Percentiles rank a stretch among this genome's conserved stretches.
Conservation (phyloP, 2,113 vertebrate species). For the Tursiops truncatus region DNA sequence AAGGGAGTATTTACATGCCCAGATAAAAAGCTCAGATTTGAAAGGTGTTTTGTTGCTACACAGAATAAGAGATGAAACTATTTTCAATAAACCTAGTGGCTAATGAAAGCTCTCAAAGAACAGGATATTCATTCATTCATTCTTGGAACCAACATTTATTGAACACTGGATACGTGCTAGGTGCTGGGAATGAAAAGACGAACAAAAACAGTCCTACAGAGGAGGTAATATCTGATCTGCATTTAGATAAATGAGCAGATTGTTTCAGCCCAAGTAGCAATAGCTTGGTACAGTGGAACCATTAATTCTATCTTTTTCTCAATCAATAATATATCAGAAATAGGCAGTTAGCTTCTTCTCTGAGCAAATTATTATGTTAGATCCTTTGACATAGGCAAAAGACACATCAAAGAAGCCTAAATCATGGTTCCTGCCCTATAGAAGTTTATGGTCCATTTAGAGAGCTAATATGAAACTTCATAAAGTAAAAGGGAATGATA, state of each 20-base stretch:
- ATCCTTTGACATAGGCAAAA: neutral
- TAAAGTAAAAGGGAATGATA: neutral
- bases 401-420: neutral
- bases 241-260: neutral
- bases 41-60: conserved; percentile 40
- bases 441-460: neutral
- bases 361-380: neutral
- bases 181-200: neutral
- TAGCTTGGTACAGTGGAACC: neutral
- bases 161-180: neutral
- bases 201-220: neutral
- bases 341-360: neutral
- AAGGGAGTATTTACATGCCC: conserved; percentile 60
- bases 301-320: neutral
- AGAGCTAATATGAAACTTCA: neutral
- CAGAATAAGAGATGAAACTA: conserved; percentile 22
- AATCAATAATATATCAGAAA: neutral
- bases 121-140: neutral
- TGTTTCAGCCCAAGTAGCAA: neutral
- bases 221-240: neutral
- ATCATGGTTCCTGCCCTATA: neutral
- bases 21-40: conserved; percentile 43
- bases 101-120: conserved; percentile 1
- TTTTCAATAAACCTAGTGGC: conserved; percentile 34
- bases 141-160: neutral